Evolutionary conservation across 2,113 vertebrate species (phyloP).

Genomic region (Nematolebias whitei): DNA sequence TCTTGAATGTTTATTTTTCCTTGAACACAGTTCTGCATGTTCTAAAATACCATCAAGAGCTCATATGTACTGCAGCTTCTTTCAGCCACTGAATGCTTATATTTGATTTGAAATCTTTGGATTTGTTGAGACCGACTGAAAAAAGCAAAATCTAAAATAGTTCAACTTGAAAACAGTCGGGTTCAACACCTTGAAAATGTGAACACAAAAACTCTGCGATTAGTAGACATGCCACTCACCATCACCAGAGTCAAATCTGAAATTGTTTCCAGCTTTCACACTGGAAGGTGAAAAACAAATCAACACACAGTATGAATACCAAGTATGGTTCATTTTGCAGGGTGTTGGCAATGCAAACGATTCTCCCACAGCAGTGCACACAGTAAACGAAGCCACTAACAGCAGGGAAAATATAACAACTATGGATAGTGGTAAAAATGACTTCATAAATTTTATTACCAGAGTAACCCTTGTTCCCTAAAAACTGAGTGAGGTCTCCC

Average conservation of each 20-base stretch:
- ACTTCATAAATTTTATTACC: too few relatives aligned
- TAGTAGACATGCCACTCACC: too few relatives aligned
- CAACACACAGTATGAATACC: not conserved
- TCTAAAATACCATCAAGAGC: not conserved
- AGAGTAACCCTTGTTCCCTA: too few relatives aligned
- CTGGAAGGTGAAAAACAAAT: not conserved
- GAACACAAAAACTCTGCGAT: not conserved
- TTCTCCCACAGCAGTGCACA: not conserved
- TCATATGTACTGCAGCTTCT: not conserved
- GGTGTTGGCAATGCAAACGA: not conserved
- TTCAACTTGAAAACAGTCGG: not conserved
- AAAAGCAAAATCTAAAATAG: not conserved
- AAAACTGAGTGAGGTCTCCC: too few relatives aligned
- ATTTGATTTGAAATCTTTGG: too few relatives aligned
- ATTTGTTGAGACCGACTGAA: not conserved
- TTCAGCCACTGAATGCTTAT: not conserved
- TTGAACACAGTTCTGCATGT: not conserved
- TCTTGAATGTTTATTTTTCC: not conserved
- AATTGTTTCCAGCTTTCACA: not conserved
- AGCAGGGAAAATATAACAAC: not conserved
- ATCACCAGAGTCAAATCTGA: not conserved
- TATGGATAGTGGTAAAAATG: not conserved
- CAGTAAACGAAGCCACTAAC: not conserved
- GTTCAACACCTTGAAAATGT: not conserved
- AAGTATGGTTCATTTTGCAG: not conserved